Evolutionary conservation across 2,113 vertebrate genomes (phyloP).

Genomic region (Pelodiscus sinensis): DNA sequence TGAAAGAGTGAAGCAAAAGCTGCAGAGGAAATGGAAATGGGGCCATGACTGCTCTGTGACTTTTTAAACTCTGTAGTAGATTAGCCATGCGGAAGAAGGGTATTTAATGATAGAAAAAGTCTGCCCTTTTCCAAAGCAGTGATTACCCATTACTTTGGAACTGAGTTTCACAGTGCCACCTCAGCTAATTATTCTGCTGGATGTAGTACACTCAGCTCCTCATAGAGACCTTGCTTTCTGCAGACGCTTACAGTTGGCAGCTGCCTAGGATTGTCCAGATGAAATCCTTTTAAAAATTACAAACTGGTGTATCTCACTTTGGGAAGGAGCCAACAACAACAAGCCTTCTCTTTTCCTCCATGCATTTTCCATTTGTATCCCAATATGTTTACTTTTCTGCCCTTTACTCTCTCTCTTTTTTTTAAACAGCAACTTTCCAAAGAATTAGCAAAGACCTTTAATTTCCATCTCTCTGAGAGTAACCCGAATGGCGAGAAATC

Average conservation of each 20-base stretch:
- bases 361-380: slow-evolving; percentile 74
- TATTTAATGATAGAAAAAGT: not conserved
- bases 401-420: slow-evolving; percentile 68
- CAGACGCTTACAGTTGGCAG: slow-evolving; percentile 34
- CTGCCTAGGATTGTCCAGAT: slow-evolving; percentile 71
- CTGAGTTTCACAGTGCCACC: slow-evolving; percentile 14
- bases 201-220: slow-evolving; percentile 54
- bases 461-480: slow-evolving; percentile 38
- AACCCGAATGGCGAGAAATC: slow-evolving; percentile 44
- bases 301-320: slow-evolving; percentile 71
- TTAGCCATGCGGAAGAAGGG: not conserved
- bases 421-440: slow-evolving; percentile 58
- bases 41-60: accelerated
- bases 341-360: slow-evolving; percentile 62
- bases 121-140: not conserved
- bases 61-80: accelerated
- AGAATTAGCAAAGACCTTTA: slow-evolving; percentile 48
- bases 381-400: slow-evolving; percentile 73
- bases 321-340: slow-evolving; percentile 66
- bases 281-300: slow-evolving; percentile 69
- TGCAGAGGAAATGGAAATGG: not conserved
- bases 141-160: slow-evolving; percentile 14
- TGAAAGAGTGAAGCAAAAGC: slow-evolving; percentile 13
- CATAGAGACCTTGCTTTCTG: slow-evolving; percentile 57
- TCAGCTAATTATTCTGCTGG: not conserved